These are phyloP conservation scores for Dreissena rostriformis DNA, from an alignment of 1,140 invertebrate species.

Conservation along the genomic window DNA sequence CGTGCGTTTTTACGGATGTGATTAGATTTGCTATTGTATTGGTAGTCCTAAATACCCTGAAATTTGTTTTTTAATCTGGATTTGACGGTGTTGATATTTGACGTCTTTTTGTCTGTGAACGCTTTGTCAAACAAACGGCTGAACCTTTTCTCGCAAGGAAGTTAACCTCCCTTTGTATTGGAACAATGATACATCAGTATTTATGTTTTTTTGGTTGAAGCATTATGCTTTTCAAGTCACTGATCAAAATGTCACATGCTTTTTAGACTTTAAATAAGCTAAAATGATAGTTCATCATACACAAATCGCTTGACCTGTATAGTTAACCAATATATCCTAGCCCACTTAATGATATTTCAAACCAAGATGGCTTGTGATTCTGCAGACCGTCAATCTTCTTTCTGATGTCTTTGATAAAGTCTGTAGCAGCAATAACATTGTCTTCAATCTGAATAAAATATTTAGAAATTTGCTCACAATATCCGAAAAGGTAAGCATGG, in stretches of 20 bases:
- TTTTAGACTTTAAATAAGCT: constrained; percentile 96
- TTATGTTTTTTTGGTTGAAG: constrained; percentile 49
- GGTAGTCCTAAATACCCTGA: no score
- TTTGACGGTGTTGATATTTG: no score
- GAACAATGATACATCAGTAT: constrained; percentile 51
- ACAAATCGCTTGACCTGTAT: constrained; percentile 92
- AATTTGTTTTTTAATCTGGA: no score
- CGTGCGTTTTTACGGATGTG: no score
- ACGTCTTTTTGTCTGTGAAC: constrained; percentile 39
- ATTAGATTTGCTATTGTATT: no score
- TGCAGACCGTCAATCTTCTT: constrained; percentile 79
- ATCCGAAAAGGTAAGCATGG: constrained; percentile 78
- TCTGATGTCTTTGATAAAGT: constrained; percentile 72
- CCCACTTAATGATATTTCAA: constrained; percentile 95
- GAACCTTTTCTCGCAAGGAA: constrained; percentile 56
- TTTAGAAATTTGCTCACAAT: constrained; percentile 71
- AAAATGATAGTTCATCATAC: constrained; percentile 93
- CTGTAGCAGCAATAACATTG: constrained; percentile 73
- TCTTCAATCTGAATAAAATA: constrained; percentile 81
- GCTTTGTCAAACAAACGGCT: constrained; percentile 47
- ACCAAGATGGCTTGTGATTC: constrained; percentile 86
- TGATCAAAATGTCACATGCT: constrained; percentile 89
- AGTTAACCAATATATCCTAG: constrained; percentile 87
- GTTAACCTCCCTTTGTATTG: constrained; percentile 59
- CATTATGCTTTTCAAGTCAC: constrained; percentile 56